phyloP scores from a whole-genome alignment of 2,113 vertebrate species.

The Pycnonotus jocosus region DNA sequence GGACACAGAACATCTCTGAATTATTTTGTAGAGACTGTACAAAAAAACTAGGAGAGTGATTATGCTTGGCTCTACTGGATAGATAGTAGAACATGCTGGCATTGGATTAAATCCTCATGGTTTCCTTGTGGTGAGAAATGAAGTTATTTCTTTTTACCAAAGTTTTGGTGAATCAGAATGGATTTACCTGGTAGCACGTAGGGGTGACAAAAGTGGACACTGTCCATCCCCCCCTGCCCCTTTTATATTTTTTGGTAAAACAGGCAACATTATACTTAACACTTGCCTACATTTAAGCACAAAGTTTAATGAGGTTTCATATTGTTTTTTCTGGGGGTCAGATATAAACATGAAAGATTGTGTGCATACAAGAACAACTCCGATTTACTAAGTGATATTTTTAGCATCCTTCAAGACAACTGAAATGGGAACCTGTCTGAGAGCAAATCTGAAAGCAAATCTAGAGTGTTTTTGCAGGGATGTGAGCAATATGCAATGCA shows the following conservation, averaged over 20 bases:
- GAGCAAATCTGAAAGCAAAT: neutral
- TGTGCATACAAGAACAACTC: neutral
- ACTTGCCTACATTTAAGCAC: neutral
- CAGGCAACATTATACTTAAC: neutral
- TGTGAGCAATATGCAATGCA: neutral
- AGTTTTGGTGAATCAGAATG: neutral
- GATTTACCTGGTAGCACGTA: neutral
- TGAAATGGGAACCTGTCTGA: neutral
- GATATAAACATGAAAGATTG: neutral
- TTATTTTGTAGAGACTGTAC: neutral
- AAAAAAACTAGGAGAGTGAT: neutral
- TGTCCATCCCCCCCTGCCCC: rapidly evolving
- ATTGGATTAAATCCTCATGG: neutral
- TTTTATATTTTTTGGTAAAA: neutral
- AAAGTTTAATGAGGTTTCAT: neutral
- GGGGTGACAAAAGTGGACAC: neutral
- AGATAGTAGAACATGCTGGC: neutral
- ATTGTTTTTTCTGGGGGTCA: neutral
- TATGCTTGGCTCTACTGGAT: neutral
- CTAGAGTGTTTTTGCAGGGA: neutral
- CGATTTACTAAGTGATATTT: neutral
- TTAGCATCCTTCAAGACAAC: neutral
- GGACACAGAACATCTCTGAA: neutral
- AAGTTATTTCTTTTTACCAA: neutral
- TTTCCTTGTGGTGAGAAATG: neutral